Evolutionary conservation across 2,888 invertebrate species (phyloP).

Genomic region (Polymixis lichenea): DNA sequence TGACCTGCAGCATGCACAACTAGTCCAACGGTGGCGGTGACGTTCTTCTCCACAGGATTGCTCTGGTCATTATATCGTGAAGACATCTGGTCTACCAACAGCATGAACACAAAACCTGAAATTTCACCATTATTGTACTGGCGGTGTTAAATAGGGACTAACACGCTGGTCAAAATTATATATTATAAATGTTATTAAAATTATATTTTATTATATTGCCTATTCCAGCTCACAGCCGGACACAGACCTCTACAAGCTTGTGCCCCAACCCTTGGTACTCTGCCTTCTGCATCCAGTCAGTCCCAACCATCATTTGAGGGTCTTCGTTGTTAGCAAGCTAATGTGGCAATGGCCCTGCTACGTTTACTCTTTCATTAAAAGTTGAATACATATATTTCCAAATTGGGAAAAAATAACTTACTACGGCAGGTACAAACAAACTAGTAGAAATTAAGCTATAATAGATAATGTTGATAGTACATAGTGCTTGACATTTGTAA

Average conservation of each 20-base stretch:
- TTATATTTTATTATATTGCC: too few relatives aligned
- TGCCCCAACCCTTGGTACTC: background rate
- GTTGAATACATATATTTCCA: background rate
- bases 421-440: background rate
- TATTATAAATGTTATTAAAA: too few relatives aligned
- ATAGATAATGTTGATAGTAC: background rate
- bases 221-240: background rate
- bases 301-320: background rate
- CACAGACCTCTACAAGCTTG: too few relatives aligned
- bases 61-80: constrained; percentile 90
- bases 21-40: constrained; percentile 98
- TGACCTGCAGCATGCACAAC: constrained; percentile 99
- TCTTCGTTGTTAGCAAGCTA: background rate
- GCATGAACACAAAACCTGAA: constrained; percentile 98
- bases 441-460: background rate
- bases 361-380: background rate
- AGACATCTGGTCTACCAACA: constrained; percentile 97
- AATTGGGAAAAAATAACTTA: background rate
- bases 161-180: too few relatives aligned
- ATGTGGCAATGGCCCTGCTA: background rate
- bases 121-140: constrained; percentile 28
- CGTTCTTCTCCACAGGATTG: constrained; percentile 92
- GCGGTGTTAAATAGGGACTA: background rate
- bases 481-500: background rate
- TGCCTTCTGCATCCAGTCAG: too few relatives aligned